Base-by-base conservation (phyloP, 2,113 vertebrate genomes). In the Formicarius rufipectus region DNA sequence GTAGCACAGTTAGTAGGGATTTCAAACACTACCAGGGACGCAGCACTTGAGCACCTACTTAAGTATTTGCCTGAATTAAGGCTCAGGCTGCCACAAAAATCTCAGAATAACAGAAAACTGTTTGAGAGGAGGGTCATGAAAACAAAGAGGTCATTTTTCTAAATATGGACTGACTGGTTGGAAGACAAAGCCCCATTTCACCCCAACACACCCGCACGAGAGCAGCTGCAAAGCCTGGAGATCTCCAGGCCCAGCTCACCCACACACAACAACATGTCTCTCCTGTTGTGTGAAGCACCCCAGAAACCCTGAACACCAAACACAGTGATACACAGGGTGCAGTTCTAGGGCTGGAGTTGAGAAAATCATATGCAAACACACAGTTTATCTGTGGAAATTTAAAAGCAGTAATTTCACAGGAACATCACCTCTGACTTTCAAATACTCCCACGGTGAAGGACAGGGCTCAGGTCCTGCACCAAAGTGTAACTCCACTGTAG, bases 101-200 rank as follows among this genome's bases (percentile, higher is more conserved):
- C 76, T 59, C 79, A 63, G 69, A 67, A 89, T 60, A 95, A 95
- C 60, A 95, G 87, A 67, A 89, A 95, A 80, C 82, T 55, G 47
- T 74, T 93, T 84, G 73, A 96, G 75, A 93, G 42, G 50, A 89
- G 37, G 27, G 60, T 80, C 9, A 20, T 7, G 60, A 93, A 83
- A 58, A 96, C 91, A 96, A 92, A 95, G 93, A 56, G 68, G 39
- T 74, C 75, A 71, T 95, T 96, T 93, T 95, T 86, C 84, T 0
- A 4, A 83, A 74, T 80, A 93, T 77, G 85, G 93, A 91, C 91
- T 90, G 90, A 59, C 47, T 44, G 74, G 52, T 19, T 39, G 49
- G 79, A 74, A 90, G 68, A 96, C 95, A 96, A 94, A 93, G 94
- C 59, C 82, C 35, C 58, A 4, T 81, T 96, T 90, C 77, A 91